Conservation (phyloP, 1,140 invertebrate species). For the Tetragnatha versicolor region DNA sequence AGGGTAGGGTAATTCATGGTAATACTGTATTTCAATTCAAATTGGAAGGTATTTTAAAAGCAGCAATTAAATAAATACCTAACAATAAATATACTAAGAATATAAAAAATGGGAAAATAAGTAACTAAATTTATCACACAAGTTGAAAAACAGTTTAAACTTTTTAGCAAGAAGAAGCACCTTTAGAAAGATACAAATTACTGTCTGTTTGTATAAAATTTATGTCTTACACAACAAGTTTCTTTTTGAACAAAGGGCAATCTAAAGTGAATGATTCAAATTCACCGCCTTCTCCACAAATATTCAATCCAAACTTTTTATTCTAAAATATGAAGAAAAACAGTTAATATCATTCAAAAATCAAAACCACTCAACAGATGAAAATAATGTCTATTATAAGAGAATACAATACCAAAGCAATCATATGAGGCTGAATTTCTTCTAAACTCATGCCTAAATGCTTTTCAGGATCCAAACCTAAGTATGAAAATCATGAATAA, state of each 20-base stretch:
- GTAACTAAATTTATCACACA: too few relatives aligned
- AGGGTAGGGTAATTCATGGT: too few relatives aligned
- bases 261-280: slow-evolving; percentile 98
- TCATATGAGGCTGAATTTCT: slow-evolving; percentile 84
- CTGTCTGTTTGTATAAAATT: background rate
- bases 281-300: slow-evolving; percentile 99
- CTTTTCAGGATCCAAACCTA: slow-evolving; percentile 76
- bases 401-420: slow-evolving; percentile 75
- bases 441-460: slow-evolving; percentile 88
- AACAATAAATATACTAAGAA: too few relatives aligned
- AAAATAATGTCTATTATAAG: background rate
- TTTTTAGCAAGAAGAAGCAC: background rate
- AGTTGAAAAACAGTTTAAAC: background rate
- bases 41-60: too few relatives aligned
- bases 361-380: background rate
- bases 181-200: background rate
- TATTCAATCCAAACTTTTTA: slow-evolving; percentile 93
- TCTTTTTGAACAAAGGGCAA: slow-evolving; percentile 92
- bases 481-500: background rate
- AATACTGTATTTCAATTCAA: too few relatives aligned
- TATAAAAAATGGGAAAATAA: too few relatives aligned
- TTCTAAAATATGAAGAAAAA: slow-evolving; percentile 67
- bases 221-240: slow-evolving; percentile 85
- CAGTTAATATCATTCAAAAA: background rate
- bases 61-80: too few relatives aligned